Base-by-base conservation (phyloP, 1,140 invertebrate genomes). In the Ctenoplectra terminalis region DNA sequence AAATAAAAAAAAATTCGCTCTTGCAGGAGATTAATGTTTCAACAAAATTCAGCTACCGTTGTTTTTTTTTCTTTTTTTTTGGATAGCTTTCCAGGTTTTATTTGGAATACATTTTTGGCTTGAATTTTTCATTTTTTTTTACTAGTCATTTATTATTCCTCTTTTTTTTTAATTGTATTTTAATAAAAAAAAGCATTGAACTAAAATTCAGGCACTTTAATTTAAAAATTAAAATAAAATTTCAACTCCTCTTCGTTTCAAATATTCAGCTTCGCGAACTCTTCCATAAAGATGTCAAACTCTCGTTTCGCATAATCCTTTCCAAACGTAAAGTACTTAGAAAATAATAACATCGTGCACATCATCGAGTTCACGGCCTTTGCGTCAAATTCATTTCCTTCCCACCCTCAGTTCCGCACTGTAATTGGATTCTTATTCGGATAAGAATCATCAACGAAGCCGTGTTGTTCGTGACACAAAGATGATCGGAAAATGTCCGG, bases 351-450 rank as follows among this genome's bases (percentile, higher is more conserved):
- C 9, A 63, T 29, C 9, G 29, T 56, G n/a, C n/a, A 29, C 54
- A 29, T 63, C 23, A 34, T 63, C 60, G 4, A 37, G 31, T 4
- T 1, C 46, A 48, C 60, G 31, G 37, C 34, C 23, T 9, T 40
- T 13, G 37, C 37, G 37, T 64, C 61, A 40, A n/a, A 60, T 61
- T 83, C 63, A 80, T 85, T 85, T 85, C 61, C 61, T 64, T 7
- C 23, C 0, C 23, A 34, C 2, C 23, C 0, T 43, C 5, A 34
- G 61, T 40, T 17, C 2, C 78, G 43, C 73, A 63, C 48, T 40
- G 79, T 85, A 85, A 85, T 85, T 85, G 82, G 77, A 76, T 72
- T 84, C 75, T 84, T 81, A 84, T 75, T 66, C 77, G 66, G 82
- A 85, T 64, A 80, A 58, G 72, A 58, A 86, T 84, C 77, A 67